Evolutionary conservation across 2,888 invertebrate genomes (phyloP).

Genomic region (Tenthredo notha): DNA sequence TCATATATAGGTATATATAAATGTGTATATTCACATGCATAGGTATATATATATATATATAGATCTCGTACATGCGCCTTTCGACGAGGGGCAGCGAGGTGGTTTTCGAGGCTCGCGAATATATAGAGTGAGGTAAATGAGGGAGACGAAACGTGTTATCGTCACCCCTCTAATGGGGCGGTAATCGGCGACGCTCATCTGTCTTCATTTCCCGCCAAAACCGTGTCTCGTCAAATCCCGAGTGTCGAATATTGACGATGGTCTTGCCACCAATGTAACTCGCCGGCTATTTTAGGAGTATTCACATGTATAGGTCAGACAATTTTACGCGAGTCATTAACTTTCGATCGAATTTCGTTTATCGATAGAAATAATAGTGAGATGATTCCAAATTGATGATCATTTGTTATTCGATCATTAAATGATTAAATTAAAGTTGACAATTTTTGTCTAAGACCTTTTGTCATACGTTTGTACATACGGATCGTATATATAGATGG

Average conservation of each 20-base stretch:
- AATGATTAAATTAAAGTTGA: background rate
- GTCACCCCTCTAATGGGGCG: conserved; percentile 63
- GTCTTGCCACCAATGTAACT: background rate
- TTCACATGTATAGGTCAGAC: background rate
- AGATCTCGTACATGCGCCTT: background rate
- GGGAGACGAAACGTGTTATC: conserved; percentile 58
- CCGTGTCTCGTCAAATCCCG: conserved; percentile 52
- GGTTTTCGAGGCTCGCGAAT: background rate
- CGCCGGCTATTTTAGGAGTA: background rate
- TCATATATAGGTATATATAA: background rate
- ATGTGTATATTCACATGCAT: no score
- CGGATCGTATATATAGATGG: conserved; percentile 38
- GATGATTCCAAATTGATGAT: background rate
- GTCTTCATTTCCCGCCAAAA: conserved; percentile 69
- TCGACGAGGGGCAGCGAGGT: conserved; percentile 1
- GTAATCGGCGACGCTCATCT: conserved; percentile 66
- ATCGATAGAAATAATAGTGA: conserved; percentile 62
- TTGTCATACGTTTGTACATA: background rate
- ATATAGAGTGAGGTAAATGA: conserved; percentile 52
- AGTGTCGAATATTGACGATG: conserved; percentile 16
- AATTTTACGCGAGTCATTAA: conserved; percentile 62
- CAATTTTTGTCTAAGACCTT: background rate
- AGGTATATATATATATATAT: background rate
- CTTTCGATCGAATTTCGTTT: conserved; percentile 71
- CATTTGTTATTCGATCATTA: background rate